These are phyloP conservation scores for Tetranychus urticae DNA, from an alignment of 1,140 invertebrate genomes.

Conservation along the genomic window DNA sequence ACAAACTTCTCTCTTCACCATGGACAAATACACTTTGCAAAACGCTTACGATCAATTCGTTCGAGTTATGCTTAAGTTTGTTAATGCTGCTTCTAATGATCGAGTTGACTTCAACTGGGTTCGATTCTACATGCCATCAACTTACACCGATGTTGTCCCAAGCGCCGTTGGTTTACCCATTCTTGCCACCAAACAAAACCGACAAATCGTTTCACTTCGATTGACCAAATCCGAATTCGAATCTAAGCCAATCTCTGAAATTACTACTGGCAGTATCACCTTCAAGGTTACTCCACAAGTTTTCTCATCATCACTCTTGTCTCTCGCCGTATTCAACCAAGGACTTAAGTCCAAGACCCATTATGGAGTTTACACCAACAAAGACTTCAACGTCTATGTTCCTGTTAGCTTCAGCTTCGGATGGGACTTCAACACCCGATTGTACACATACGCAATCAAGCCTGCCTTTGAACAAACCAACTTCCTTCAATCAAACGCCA, in stretches of 20 bases:
- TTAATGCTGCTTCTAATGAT: not conserved
- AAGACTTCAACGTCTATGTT: too few relatives aligned
- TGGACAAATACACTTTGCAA: slow-evolving; percentile 7
- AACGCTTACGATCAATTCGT: slow-evolving; percentile 5
- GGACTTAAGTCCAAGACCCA: too few relatives aligned
- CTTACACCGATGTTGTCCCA: not conserved
- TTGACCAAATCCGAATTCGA: not conserved
- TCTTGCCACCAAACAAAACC: not conserved
- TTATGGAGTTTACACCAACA: too few relatives aligned
- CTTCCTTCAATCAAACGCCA: too few relatives aligned
- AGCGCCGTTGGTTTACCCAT: not conserved
- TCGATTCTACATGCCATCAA: not conserved
- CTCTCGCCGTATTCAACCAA: not conserved
- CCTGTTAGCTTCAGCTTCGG: too few relatives aligned
- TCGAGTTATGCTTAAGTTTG: not conserved
- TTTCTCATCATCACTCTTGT: not conserved
- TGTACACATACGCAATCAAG: too few relatives aligned
- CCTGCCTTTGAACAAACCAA: too few relatives aligned
- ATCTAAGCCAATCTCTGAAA: not conserved
- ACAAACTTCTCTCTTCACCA: slow-evolving; percentile 6
- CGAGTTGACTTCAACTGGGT: not conserved
- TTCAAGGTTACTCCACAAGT: not conserved
- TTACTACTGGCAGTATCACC: not conserved
- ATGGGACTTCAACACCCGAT: too few relatives aligned
- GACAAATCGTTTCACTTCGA: not conserved